phyloP scores from a whole-genome alignment of 2,113 vertebrate species.

The Oreochromis aureus region DNA sequence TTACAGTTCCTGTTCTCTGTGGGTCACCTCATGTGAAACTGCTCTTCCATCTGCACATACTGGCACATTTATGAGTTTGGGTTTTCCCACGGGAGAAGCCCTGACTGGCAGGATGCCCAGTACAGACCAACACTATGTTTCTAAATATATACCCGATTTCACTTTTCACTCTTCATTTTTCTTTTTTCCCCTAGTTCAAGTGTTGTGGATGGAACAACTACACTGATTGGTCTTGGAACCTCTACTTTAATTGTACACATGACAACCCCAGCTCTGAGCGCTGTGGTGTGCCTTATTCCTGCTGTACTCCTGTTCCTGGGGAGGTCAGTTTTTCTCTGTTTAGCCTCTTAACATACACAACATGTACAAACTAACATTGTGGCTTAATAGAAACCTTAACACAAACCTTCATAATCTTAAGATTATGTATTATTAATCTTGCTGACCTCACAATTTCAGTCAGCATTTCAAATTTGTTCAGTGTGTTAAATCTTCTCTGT shows the following conservation, averaged over 20 bases:
- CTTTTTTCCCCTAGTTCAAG: conserved; percentile 58
- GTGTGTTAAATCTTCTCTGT: accelerated
- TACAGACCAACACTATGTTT: not conserved
- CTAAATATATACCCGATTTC: conserved; percentile 28
- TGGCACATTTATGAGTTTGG: conserved; percentile 9
- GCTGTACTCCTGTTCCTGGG: conserved; percentile 69
- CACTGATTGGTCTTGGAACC: conserved; percentile 76
- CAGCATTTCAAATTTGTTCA: not conserved
- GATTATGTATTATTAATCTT: not conserved
- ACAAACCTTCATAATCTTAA: not conserved
- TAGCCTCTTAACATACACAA: not conserved
- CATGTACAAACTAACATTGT: not conserved
- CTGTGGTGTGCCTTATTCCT: conserved; percentile 74
- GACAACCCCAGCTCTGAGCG: conserved; percentile 69
- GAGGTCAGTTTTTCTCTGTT: conserved; percentile 47
- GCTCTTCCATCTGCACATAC: conserved; percentile 29
- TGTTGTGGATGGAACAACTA: conserved; percentile 77
- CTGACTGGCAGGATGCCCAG: conserved; percentile 25
- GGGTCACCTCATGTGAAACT: conserved; percentile 11
- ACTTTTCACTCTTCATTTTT: not conserved
- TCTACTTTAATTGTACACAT: conserved; percentile 72
- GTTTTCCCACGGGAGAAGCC: conserved; percentile 19
- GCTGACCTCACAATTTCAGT: not conserved
- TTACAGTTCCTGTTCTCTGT: conserved; percentile 6
- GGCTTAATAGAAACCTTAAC: not conserved